Conservation (phyloP, 53 echinoderm and acorn worm species). For the Echinometra lucunter region DNA sequence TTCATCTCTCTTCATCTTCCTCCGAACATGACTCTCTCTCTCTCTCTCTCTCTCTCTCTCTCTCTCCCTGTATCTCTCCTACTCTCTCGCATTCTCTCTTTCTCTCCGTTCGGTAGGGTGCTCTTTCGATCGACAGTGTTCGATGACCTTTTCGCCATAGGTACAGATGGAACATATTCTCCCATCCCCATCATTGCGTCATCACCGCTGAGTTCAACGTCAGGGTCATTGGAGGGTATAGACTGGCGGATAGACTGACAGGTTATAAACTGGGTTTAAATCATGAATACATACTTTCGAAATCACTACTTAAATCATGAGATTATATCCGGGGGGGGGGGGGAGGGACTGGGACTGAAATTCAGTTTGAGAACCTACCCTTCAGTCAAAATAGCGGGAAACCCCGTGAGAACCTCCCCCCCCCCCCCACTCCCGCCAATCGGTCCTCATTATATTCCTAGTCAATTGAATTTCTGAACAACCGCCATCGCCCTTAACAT, state of each 20-base stretch:
- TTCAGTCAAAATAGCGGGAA: no score
- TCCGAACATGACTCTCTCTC: background rate
- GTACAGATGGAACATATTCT: constrained; percentile 20
- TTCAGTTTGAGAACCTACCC: no score
- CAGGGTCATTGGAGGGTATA: background rate
- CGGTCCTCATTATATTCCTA: no score
- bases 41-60: no score
- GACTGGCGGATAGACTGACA: background rate
- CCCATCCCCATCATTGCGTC: background rate
- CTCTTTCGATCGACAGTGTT: background rate
- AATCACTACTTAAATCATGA: no score
- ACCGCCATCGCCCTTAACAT: no score
- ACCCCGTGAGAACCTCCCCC: no score
- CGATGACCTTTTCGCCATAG: background rate
- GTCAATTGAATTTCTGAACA: no score
- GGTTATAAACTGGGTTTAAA: background rate
- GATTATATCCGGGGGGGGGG: no score
- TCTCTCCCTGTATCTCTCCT: background rate
- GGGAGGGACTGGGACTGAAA: no score
- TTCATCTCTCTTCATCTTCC: background rate
- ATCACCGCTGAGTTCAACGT: background rate
- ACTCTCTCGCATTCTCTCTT: background rate
- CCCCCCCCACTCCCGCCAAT: no score
- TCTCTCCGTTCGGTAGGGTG: background rate
- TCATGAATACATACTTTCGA: no score